Percentiles rank a stretch among this genome's conserved stretches.
Conservation (phyloP, 2,888 invertebrate genomes). For the Tolmerus cingulatus region DNA sequence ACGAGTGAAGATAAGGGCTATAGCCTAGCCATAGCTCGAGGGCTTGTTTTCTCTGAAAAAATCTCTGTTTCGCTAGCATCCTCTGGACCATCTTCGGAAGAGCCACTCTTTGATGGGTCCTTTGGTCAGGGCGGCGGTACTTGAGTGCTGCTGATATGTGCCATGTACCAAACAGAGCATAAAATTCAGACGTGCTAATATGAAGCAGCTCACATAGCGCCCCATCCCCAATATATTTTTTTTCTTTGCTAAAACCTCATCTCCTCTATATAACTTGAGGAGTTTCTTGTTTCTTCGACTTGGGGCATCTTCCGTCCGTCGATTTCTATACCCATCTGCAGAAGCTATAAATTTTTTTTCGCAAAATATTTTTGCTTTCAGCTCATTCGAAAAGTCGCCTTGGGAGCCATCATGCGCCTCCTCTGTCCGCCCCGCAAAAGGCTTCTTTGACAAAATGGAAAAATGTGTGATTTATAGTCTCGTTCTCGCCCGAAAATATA, state of each 20-base stretch:
- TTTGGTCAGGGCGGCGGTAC: not conserved
- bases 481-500: not conserved
- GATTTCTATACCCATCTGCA: not conserved
- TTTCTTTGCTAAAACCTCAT: not conserved
- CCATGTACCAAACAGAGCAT: constrained; percentile 11
- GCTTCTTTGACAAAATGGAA: constrained; percentile 27
- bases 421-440: not conserved
- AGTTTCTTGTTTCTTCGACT: constrained; percentile 6
- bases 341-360: constrained; percentile 9
- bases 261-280: not conserved
- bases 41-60: not conserved
- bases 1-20: not conserved
- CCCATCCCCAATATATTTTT: not conserved
- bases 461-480: constrained; percentile 21
- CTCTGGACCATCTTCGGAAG: not conserved
- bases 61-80: not conserved
- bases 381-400: constrained; percentile 21
- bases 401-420: constrained; percentile 3
- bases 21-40: not conserved
- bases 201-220: not conserved
- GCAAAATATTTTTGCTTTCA: constrained; percentile 19
- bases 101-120: not conserved
- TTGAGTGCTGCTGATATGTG: not conserved
- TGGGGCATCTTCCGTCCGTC: not conserved
- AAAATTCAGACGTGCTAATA: constrained; percentile 37